These are phyloP conservation scores for Anolis sagrei DNA, from an alignment of 2,113 vertebrate genomes.

Conservation along the genomic window DNA sequence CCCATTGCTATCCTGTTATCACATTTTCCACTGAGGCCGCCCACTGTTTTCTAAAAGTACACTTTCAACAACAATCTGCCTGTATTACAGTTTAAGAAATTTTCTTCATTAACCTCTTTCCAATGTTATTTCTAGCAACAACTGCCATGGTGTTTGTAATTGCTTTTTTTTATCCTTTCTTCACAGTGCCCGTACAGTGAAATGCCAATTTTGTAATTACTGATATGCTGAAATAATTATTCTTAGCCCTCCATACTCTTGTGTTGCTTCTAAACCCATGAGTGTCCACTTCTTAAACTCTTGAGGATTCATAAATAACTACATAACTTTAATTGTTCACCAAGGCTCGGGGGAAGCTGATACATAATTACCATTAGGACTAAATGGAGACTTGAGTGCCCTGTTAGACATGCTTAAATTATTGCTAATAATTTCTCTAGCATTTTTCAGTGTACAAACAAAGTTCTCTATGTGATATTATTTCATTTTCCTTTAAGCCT, in stretches of 20 bases:
- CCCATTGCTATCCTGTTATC: slow-evolving; percentile 25
- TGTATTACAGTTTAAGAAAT: slow-evolving; percentile 40
- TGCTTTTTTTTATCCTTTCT: slow-evolving; percentile 20
- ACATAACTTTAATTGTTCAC: slow-evolving; percentile 35
- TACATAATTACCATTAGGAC: slow-evolving; percentile 5
- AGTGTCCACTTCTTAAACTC: slow-evolving; percentile 36
- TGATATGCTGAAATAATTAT: slow-evolving; percentile 35
- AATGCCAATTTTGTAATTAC: slow-evolving; percentile 30
- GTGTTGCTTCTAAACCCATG: slow-evolving; percentile 3
- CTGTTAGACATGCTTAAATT: slow-evolving; percentile 11
- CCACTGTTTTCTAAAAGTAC: slow-evolving; percentile 52
- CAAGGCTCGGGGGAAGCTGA: slow-evolving; percentile 13
- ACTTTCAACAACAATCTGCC: slow-evolving; percentile 28
- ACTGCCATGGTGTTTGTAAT: slow-evolving; percentile 6
- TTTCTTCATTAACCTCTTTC: slow-evolving; percentile 51
- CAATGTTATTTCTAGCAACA: slow-evolving; percentile 33
- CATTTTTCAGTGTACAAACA: slow-evolving; percentile 6
- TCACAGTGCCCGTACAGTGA: slow-evolving; percentile 28
- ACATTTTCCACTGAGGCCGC: slow-evolving; percentile 47
- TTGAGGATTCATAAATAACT: slow-evolving; percentile 33
- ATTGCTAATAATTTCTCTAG: slow-evolving; percentile 22
- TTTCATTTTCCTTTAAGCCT: background rate
- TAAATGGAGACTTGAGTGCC: slow-evolving; percentile 26
- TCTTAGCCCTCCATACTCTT: slow-evolving; percentile 30
- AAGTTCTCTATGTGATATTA: background rate